Base-by-base conservation (phyloP, 2,113 vertebrate species). In the Notothenia coriiceps region DNA sequence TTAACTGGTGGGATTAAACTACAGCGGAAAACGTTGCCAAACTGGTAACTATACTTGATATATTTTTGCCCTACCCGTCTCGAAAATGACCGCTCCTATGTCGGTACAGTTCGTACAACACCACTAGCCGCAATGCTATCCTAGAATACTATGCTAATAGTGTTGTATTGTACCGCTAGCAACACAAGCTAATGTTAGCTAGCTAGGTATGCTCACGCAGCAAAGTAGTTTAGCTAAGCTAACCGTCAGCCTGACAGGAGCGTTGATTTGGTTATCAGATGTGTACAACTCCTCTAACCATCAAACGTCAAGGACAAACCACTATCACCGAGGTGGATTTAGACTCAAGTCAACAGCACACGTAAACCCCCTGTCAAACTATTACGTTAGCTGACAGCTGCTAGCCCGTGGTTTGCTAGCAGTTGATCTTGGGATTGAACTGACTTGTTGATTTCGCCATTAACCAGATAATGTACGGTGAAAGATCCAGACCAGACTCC, bases 381-480 rank as follows among this genome's bases (percentile, higher is more conserved):
- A 29, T 70, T 60, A 5, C 29, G 35, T 55, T 50, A 60, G 25
- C 46, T 50, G 51, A 15, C 46, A 66, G 22, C 35, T 15, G 51
- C 22, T 61, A 60, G 49, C 29, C 40, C 33, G 20, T 46, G 55
- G 5, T 79, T 56, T 59, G 25, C 25, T 11, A 7, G 5, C 5
- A 35, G 46, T 22, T 79, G 52, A 4, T 60, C 52, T 51, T 46
- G 51, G 69, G 43, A 46, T 60, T 15, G 18, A 55, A 62, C 44
- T 86, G 83, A 84, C 82, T 84, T 90, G 70, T 87, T 90, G 86
- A 86, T 86, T 71, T 88, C 77, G 74, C 70, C 63, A 70, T 86
- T 88, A 76, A 79, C 57, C 69, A 97, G 96, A 95, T 97, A 93
- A 94, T 97, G 96, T 95, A 95, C 94, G 91, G 93, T 94, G 96